Base-by-base conservation (phyloP, 2,888 invertebrate genomes). In the Chelonus formosanus region DNA sequence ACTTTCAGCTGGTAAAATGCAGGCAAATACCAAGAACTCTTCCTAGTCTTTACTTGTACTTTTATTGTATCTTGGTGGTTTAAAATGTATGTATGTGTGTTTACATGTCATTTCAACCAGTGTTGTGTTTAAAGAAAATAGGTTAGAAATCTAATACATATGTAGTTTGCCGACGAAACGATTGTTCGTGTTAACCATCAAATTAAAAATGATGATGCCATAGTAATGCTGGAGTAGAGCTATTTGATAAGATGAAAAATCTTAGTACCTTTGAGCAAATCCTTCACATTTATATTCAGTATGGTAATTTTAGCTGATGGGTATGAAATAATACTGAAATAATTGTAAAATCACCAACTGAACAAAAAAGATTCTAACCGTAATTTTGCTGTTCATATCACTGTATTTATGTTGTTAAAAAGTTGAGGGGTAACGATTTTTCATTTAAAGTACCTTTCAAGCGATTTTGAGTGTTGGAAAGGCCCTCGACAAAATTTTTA, bases 191-290 rank as follows among this genome's bases (percentile, higher is more conserved):
- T 65, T 67, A 67, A 69, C 62, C 61, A 45, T 44, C 43, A 32
- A 20, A 20, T 20, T 34, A 7, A 45, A 56, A 32, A 55, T 67
- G 62, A 62, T 48, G 67, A 57, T 64, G 56, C 67, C 65, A 69
- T 67, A 67, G 69, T 67, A 69, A 68, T 68, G 50, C 67, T 54
- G 20, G 20, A 65, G 69, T 70, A 69, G 67, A 65, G 56, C 58
- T 61, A 62, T 53, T 58, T 66, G 62, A 65, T 63, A 40, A 68
- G 72, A 74, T 75, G 72, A 71, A 72, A 74, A 74, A 73, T 63
- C 52, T 70, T 72, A 65, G 55, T 63, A 57, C 60, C 52, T 65
- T 65, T 61, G 66, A 71, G 54, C 62, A 47, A 48, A 72, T 65
- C 65, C 58, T 66, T 69, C 65, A 67, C 68, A 58, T 43, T 55